phyloP scores from a whole-genome alignment of 2,797 vertebrate genomes.

The Mallotus villosus region DNA sequence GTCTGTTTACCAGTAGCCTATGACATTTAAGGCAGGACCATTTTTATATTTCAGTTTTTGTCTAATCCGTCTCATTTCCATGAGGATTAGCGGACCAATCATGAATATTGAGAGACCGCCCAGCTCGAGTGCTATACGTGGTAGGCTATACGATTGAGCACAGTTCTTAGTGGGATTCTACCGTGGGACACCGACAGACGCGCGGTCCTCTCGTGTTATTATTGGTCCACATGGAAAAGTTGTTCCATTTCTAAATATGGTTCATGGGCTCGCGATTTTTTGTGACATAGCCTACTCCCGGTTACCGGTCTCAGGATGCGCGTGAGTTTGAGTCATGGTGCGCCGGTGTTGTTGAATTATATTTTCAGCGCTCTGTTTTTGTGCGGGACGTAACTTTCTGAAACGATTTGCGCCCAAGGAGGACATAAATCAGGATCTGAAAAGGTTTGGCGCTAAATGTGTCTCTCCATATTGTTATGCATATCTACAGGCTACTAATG shows the following conservation, averaged over 20 bases:
- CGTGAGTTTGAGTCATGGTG: not conserved
- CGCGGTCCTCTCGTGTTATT: too few relatives aligned
- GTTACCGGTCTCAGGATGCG: slow-evolving; percentile 22
- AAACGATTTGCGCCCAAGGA: not conserved
- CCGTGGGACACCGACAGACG: too few relatives aligned
- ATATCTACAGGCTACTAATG: not conserved
- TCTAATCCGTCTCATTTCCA: slow-evolving; percentile 78
- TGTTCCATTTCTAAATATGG: slow-evolving; percentile 7
- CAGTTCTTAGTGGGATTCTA: slow-evolving; percentile 3
- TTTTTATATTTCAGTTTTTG: slow-evolving; percentile 71
- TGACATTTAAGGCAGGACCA: slow-evolving; percentile 71
- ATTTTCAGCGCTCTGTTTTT: slow-evolving; percentile 28
- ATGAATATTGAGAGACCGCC: slow-evolving; percentile 63
- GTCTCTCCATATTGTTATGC: too few relatives aligned
- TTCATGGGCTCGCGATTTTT: not conserved
- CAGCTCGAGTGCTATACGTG: slow-evolving; percentile 24
- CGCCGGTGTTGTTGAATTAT: slow-evolving; percentile 13
- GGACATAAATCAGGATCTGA: not conserved
- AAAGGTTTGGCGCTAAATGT: not conserved
- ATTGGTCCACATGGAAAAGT: slow-evolving; percentile 23
- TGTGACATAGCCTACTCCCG: not conserved
- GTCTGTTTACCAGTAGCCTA: slow-evolving; percentile 55
- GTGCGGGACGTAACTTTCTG: slow-evolving; percentile 12
- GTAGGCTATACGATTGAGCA: slow-evolving; percentile 12
- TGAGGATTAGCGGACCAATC: slow-evolving; percentile 77